Conservation (phyloP, 2,888 invertebrate genomes). For the Dryobota labecula region DNA sequence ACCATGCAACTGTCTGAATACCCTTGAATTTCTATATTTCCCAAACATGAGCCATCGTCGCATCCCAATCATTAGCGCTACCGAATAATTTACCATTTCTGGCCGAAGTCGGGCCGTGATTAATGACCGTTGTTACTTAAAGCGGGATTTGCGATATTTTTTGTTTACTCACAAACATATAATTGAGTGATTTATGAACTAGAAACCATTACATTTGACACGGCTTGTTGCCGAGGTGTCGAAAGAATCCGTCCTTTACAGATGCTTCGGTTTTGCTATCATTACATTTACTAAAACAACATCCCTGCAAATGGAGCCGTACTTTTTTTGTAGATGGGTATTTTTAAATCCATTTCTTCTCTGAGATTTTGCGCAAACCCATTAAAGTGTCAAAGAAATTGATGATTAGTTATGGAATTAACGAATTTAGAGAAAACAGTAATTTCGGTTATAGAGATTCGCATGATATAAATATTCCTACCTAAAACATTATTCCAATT, state of each 20-base stretch:
- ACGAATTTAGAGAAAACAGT: not conserved
- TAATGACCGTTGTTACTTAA: conserved; percentile 75
- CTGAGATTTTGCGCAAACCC: conserved; percentile 3
- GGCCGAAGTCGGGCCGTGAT: conserved; percentile 72
- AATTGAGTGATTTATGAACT: conserved; percentile 89
- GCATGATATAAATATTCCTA: too few relatives aligned
- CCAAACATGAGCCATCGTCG: conserved; percentile 33
- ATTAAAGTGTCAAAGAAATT: not conserved
- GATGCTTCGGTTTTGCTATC: conserved; percentile 73
- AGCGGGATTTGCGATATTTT: conserved; percentile 80
- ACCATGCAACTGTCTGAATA: not conserved
- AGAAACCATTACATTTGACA: conserved; percentile 83
- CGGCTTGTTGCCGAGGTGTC: conserved; percentile 82
- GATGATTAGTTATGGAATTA: not conserved
- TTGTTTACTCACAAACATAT: conserved; percentile 72
- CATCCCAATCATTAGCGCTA: conserved; percentile 63
- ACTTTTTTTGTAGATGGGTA: conserved; percentile 30
- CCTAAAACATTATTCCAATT: not conserved
- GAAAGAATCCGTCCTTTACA: conserved; percentile 81
- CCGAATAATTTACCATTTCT: conserved; percentile 64
- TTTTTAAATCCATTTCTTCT: conserved; percentile 27
- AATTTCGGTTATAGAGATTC: not conserved
- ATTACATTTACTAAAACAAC: conserved; percentile 71
- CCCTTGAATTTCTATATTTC: conserved; percentile 18
- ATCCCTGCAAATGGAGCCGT: conserved; percentile 50